phyloP scores from a whole-genome alignment of 1,140 invertebrate species.

The Drosophila melanogaster region DNA sequence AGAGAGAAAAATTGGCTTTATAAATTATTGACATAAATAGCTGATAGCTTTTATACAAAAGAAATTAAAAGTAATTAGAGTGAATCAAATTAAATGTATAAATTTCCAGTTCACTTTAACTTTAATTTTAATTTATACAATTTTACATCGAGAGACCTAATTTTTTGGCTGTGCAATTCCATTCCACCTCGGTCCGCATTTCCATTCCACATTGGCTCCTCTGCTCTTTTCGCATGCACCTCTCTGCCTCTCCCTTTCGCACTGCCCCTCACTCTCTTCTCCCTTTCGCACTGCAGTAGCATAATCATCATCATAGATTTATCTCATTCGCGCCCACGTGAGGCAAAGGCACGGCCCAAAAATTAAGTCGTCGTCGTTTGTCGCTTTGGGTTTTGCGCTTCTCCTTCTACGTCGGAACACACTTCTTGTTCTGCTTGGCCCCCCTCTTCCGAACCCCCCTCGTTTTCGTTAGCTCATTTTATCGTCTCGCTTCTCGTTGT shows the following conservation, averaged over 20 bases:
- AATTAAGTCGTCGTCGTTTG: conserved; percentile 67
- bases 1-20: background rate
- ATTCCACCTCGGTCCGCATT: conserved; percentile 35
- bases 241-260: conserved; percentile 31
- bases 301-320: conserved; percentile 79
- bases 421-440: conserved; percentile 24
- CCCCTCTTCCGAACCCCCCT: conserved; percentile 9
- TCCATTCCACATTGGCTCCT: conserved; percentile 38
- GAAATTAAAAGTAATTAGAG: too few relatives aligned
- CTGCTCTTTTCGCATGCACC: conserved; percentile 25
- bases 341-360: conserved; percentile 67
- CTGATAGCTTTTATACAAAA: too few relatives aligned
- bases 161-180: conserved; percentile 17
- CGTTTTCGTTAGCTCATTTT: conserved; percentile 64
- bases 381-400: conserved; percentile 37
- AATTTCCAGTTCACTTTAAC: too few relatives aligned
- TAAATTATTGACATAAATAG: background rate
- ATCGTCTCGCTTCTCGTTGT: conserved; percentile 40
- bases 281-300: conserved; percentile 49
- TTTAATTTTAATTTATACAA: background rate
- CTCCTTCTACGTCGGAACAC: conserved; percentile 26
- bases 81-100: too few relatives aligned
- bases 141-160: background rate
- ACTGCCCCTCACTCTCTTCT: conserved; percentile 13
- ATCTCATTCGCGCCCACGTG: conserved; percentile 80